A percentile compares a stretch with the other conserved stretches of the same genome.
These are phyloP conservation scores for Ophraella communa DNA, from an alignment of 2,888 invertebrate species.

Conservation along the genomic window DNA sequence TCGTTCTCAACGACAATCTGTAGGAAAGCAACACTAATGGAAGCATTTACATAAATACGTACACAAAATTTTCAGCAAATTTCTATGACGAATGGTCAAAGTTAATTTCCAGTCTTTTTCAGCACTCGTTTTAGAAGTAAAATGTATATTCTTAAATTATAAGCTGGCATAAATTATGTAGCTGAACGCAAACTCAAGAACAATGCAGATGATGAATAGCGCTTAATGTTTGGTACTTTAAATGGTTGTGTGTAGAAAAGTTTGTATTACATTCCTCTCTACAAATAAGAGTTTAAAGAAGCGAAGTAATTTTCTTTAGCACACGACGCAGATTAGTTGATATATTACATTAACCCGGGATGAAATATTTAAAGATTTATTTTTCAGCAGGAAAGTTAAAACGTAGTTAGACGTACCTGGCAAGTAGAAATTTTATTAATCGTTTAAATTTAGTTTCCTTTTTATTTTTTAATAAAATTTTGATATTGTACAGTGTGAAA, in stretches of 20 bases:
- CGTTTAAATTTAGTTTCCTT: too few relatives aligned
- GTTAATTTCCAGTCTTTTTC: conserved; percentile 19
- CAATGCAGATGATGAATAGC: conserved; percentile 3
- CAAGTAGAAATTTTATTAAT: too few relatives aligned
- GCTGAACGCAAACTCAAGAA: conserved; percentile 5
- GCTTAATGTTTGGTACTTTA: background rate
- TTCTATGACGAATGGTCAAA: conserved; percentile 22
- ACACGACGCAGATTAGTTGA: background rate
- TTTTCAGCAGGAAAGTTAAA: background rate
- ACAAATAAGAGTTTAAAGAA: background rate
- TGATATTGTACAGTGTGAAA: too few relatives aligned
- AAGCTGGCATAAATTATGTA: conserved; percentile 12
- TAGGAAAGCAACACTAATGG: conserved; percentile 8
- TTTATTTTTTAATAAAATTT: too few relatives aligned
- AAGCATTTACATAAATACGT: conserved; percentile 20
- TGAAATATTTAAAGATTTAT: background rate
- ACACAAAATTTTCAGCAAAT: conserved; percentile 18
- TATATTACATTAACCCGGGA: background rate
- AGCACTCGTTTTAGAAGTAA: conserved; percentile 1
- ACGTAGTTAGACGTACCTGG: too few relatives aligned
- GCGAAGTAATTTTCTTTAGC: background rate
- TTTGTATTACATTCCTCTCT: background rate
- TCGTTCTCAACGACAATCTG: conserved; percentile 5
- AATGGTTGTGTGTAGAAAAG: background rate
- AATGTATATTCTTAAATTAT: conserved; percentile 18